Conservation (phyloP, 2,797 vertebrate species). For the Spheniscus humboldti region DNA sequence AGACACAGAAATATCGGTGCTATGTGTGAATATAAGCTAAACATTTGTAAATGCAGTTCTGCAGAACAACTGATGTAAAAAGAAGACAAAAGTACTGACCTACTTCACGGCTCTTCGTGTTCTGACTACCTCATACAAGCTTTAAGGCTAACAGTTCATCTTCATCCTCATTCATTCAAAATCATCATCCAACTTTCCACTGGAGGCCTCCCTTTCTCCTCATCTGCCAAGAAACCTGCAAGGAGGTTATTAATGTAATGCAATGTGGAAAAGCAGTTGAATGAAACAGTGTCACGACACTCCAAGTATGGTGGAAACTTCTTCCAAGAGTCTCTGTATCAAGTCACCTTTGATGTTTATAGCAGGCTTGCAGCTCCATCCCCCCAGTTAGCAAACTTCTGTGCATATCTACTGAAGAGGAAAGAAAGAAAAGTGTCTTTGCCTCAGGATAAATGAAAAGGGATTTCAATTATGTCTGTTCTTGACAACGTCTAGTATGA, state of each 20-base stretch:
- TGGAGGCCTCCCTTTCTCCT: conserved; percentile 26
- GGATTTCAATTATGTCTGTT: conserved; percentile 8
- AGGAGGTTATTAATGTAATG: conserved; percentile 48
- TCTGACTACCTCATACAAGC: conserved; percentile 42
- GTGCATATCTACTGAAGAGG: not conserved
- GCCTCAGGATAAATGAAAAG: conserved; percentile 26
- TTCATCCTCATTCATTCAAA: conserved; percentile 59
- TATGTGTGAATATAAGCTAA: conserved; percentile 31
- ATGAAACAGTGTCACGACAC: conserved; percentile 26
- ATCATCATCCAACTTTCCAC: conserved; percentile 43
- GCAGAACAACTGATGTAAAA: conserved; percentile 31
- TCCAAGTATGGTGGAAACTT: conserved; percentile 36
- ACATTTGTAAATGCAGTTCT: conserved; percentile 29
- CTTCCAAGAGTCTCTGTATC: conserved; percentile 47
- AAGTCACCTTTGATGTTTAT: conserved; percentile 51
- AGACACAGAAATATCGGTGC: not conserved
- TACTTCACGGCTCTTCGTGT: conserved; percentile 37
- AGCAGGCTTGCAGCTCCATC: conserved; percentile 40
- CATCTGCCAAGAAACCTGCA: conserved; percentile 56
- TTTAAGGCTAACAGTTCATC: conserved; percentile 51
- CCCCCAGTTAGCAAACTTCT: conserved; percentile 55
- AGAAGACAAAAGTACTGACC: conserved; percentile 50
- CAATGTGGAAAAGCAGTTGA: conserved; percentile 44
- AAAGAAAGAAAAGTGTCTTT: not conserved
- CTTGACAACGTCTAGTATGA: not conserved